Evolutionary conservation across 2,888 invertebrate species (phyloP).

Genomic region (Eurois occulta): DNA sequence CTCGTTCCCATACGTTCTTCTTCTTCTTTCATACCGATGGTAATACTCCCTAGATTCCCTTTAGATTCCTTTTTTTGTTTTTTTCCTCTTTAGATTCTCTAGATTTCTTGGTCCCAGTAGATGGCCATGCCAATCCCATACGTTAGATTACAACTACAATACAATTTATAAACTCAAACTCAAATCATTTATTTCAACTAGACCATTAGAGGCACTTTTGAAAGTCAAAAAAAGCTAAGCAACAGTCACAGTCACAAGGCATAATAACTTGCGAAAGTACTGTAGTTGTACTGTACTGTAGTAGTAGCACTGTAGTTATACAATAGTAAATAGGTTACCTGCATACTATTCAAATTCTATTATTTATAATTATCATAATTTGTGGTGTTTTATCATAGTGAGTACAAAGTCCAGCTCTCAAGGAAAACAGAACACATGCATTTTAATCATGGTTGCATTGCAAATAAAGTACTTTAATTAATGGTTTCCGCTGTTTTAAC

Average conservation of each 20-base stretch:
- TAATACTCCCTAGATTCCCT: background rate
- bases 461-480: constrained; percentile 29
- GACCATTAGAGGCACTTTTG: no score
- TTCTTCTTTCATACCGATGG: background rate
- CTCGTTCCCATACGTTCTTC: background rate
- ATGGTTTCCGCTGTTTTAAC: constrained; percentile 8
- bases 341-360: constrained; percentile 16
- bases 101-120: background rate
- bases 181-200: no score
- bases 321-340: background rate
- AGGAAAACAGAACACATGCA: constrained; percentile 40
- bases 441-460: constrained; percentile 13
- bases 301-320: no score
- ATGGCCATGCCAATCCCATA: background rate
- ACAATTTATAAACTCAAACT: no score
- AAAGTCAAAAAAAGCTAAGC: no score
- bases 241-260: no score
- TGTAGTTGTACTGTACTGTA: no score
- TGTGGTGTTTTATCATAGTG: constrained; percentile 7
- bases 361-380: constrained; percentile 25
- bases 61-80: background rate
- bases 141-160: background rate
- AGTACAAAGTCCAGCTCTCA: constrained; percentile 33
- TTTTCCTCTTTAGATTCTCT: background rate
- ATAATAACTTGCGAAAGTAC: no score